Evolutionary conservation across 2,797 vertebrate genomes (phyloP).

Genomic region (Austrolebias charrua): DNA sequence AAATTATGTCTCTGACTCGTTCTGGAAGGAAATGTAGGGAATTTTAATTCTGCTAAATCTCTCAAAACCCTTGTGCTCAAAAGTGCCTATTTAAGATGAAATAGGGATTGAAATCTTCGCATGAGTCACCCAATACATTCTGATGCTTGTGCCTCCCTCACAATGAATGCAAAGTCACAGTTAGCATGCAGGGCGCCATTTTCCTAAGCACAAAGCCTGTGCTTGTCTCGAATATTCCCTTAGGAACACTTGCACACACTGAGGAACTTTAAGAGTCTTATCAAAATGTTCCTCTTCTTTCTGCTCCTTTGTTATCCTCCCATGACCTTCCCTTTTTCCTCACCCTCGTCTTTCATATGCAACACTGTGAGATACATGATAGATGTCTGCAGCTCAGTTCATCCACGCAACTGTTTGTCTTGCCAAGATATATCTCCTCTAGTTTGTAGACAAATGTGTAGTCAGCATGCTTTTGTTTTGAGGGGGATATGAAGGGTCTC

Average conservation of each 20-base stretch:
- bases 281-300: constrained; percentile 15
- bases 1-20: constrained; percentile 6
- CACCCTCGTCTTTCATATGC: constrained; percentile 14
- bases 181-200: constrained; percentile 67
- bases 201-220: constrained; percentile 60
- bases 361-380: constrained; percentile 56
- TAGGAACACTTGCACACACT: constrained; percentile 63
- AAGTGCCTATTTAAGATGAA: constrained; percentile 37
- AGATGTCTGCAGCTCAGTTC: constrained; percentile 45
- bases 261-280: constrained; percentile 59
- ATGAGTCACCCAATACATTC: constrained; percentile 65
- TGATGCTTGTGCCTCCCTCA: constrained; percentile 59
- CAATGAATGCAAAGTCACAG: constrained; percentile 74
- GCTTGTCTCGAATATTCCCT: constrained; percentile 62
- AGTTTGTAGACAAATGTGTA: constrained; percentile 13
- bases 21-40: constrained; percentile 10
- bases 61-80: constrained; percentile 31
- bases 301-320: constrained; percentile 43
- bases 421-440: constrained; percentile 19
- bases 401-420: constrained; percentile 61
- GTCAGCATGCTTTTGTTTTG: constrained; percentile 46
- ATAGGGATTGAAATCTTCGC: constrained; percentile 34
- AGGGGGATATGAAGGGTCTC: constrained; percentile 39
- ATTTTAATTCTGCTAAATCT: constrained; percentile 44
- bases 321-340: constrained; percentile 32